These are phyloP conservation scores for Fissipunctia ypsillon DNA, from an alignment of 2,888 invertebrate species.

Conservation along the genomic window DNA sequence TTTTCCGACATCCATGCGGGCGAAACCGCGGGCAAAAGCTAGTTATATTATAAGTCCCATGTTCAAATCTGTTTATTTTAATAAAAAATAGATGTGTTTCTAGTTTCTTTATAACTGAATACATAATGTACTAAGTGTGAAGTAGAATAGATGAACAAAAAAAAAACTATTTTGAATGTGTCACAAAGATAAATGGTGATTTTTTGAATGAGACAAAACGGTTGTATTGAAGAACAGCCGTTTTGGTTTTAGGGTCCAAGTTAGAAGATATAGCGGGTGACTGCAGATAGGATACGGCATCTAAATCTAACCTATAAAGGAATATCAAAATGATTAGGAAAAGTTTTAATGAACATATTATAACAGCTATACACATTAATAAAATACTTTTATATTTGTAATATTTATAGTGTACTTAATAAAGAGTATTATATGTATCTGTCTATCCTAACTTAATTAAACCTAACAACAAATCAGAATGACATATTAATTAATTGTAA, in stretches of 20 bases:
- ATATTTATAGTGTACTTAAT: too few relatives aligned
- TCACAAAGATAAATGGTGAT: slow-evolving; percentile 66
- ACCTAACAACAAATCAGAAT: too few relatives aligned
- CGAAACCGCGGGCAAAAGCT: neutral
- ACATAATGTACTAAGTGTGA: slow-evolving; percentile 61
- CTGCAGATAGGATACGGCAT: too few relatives aligned
- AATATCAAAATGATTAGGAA: neutral
- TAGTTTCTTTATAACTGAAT: slow-evolving; percentile 38
- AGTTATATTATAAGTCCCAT: neutral
- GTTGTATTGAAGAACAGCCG: slow-evolving; percentile 56
- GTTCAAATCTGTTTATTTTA: neutral
- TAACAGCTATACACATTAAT: too few relatives aligned
- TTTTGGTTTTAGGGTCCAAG: slow-evolving; percentile 39
- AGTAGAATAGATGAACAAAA: slow-evolving; percentile 63
- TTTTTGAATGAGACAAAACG: slow-evolving; percentile 67
- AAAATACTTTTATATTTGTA: too few relatives aligned
- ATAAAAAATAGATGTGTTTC: neutral
- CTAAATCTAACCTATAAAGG: neutral
- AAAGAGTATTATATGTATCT: too few relatives aligned
- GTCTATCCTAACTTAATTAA: too few relatives aligned
- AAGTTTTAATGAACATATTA: too few relatives aligned
- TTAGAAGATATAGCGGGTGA: slow-evolving; percentile 10
- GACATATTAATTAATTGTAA: too few relatives aligned
- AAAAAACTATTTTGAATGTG: slow-evolving; percentile 63
- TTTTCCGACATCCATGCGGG: too few relatives aligned